These are phyloP conservation scores for Eutolmus rufibarbis DNA, from an alignment of 2,888 invertebrate genomes.

Conservation along the genomic window DNA sequence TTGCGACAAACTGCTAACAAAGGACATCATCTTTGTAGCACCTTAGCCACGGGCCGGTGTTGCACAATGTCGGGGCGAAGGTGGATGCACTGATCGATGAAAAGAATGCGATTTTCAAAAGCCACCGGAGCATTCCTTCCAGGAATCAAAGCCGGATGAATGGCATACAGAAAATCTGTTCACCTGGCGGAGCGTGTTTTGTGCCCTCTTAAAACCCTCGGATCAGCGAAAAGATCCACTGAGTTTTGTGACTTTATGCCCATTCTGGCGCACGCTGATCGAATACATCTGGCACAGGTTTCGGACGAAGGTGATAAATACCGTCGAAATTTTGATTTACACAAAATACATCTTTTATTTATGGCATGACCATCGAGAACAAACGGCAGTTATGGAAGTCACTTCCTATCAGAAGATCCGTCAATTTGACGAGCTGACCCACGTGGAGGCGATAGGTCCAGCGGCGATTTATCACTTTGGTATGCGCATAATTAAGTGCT, in stretches of 20 bases:
- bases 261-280: background rate
- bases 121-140: background rate
- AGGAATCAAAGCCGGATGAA: background rate
- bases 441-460: conserved; percentile 10
- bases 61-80: background rate
- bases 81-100: background rate
- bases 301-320: background rate
- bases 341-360: conserved; percentile 24
- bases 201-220: background rate
- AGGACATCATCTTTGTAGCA: background rate
- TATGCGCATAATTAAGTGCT: conserved; percentile 16
- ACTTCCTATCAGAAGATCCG: conserved; percentile 13
- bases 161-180: background rate
- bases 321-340: conserved; percentile 1
- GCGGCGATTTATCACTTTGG: background rate
- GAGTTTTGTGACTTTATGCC: background rate
- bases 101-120: conserved; percentile 10
- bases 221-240: background rate
- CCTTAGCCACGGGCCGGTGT: conserved; percentile 21
- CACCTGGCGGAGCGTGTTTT: background rate
- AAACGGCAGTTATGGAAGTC: background rate
- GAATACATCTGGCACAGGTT: conserved; percentile 11
- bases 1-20: background rate
- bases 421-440: conserved; percentile 8
- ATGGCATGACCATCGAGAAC: background rate